Evolutionary conservation across 2,113 vertebrate genomes (phyloP).

Genomic region (Mustelus asterias): DNA sequence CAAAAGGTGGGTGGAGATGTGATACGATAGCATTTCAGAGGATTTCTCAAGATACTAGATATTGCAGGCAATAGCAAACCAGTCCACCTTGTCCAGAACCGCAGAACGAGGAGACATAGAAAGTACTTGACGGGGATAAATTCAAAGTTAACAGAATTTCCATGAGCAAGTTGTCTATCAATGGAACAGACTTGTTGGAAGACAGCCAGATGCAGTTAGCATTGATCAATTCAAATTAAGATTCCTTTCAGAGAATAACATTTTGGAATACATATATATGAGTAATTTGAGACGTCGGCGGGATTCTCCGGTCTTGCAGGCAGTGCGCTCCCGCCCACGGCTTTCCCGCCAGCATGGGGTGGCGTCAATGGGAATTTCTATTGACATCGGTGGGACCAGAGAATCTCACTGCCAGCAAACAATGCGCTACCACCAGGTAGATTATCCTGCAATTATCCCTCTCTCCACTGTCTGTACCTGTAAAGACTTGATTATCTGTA

Average conservation of each 20-base stretch:
- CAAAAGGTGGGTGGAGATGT: background rate
- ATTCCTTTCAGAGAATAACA: background rate
- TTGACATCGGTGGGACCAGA: too few species aligned
- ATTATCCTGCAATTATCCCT: too few species aligned
- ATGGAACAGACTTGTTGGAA: background rate
- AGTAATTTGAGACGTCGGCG: background rate
- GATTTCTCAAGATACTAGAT: background rate
- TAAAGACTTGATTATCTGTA: too few species aligned
- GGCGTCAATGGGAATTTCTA: too few species aligned
- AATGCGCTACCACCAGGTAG: too few species aligned
- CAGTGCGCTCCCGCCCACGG: too few species aligned
- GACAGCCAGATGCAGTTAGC: background rate
- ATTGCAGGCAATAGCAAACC: background rate
- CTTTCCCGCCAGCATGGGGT: too few species aligned
- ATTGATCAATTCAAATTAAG: background rate
- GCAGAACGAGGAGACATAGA: background rate
- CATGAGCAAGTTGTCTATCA: background rate
- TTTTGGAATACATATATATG: background rate
- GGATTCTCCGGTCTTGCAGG: too few species aligned
- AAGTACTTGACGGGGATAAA: background rate
- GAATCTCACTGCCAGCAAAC: too few species aligned
- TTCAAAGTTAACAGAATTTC: background rate
- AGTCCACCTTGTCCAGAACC: background rate
- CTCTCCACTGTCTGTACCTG: too few species aligned
- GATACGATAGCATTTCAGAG: background rate